Percentiles rank a stretch among this genome's conserved stretches.
These are phyloP conservation scores for Tolmerus cingulatus DNA, from an alignment of 2,888 invertebrate species.

Conservation along the genomic window DNA sequence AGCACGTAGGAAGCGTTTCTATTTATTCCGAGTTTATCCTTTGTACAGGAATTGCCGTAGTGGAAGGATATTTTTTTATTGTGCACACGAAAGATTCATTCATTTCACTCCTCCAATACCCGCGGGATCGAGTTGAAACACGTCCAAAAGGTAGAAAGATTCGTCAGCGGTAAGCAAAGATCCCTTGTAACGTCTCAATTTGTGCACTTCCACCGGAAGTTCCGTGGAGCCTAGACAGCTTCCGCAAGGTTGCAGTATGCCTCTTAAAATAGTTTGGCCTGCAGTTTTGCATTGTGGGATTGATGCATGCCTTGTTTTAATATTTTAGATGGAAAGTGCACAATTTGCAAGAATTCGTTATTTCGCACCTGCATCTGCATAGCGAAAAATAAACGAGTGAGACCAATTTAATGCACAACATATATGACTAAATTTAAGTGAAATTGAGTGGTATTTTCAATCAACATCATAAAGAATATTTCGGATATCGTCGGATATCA, in stretches of 20 bases:
- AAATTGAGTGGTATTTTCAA: not conserved
- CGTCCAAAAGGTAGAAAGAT: not conserved
- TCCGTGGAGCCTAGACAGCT: not conserved
- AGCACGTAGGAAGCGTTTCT: not conserved
- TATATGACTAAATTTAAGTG: not conserved
- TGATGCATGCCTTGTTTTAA: not conserved
- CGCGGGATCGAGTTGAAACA: not conserved
- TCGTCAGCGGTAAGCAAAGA: not conserved
- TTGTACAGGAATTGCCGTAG: not conserved
- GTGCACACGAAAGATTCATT: not conserved
- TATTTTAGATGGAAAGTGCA: not conserved
- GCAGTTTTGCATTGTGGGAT: not conserved
- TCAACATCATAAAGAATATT: not conserved
- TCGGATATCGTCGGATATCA: not conserved
- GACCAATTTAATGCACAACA: not conserved
- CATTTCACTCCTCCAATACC: not conserved
- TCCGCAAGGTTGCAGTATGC: not conserved
- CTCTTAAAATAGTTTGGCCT: not conserved
- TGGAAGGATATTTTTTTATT: not conserved
- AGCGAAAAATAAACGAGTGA: not conserved
- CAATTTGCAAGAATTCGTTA: not conserved
- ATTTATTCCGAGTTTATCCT: constrained; percentile 4
- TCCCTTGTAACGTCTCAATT: not conserved
- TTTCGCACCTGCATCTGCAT: not conserved
- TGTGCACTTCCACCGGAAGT: not conserved